phyloP scores from a whole-genome alignment of 2,797 vertebrate species.

The Microcaecilia unicolor region DNA sequence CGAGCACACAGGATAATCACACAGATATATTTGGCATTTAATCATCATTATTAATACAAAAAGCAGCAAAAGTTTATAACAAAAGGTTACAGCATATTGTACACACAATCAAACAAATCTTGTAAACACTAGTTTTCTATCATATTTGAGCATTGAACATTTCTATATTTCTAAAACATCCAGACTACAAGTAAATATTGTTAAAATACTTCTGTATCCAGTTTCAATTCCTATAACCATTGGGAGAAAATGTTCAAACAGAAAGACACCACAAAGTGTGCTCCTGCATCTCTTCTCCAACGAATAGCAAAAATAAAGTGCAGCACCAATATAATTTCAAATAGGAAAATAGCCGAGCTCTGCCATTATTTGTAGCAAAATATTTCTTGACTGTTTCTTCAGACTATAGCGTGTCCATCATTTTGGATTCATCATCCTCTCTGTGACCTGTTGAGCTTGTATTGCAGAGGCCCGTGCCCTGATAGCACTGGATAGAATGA shows the following conservation, averaged over 20 bases:
- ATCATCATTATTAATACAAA: conserved; percentile 27
- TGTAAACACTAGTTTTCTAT: conserved; percentile 63
- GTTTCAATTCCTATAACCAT: conserved; percentile 52
- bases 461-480: conserved; percentile 63
- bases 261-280: conserved; percentile 41
- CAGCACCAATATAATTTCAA: conserved; percentile 71
- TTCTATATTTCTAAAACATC: conserved; percentile 39
- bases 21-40: conserved; percentile 43
- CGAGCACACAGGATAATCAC: conserved; percentile 38
- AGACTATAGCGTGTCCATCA: conserved; percentile 87
- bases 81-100: conserved; percentile 48
- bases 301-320: conserved; percentile 84
- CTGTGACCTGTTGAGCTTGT: conserved; percentile 60
- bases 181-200: conserved; percentile 52
- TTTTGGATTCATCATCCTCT: conserved; percentile 84
- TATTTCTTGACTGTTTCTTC: conserved; percentile 43
- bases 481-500: conserved; percentile 57
- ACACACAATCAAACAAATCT: conserved; percentile 44
- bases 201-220: too few species aligned
- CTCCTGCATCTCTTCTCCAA: conserved; percentile 62
- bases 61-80: conserved; percentile 36
- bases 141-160: too few species aligned
- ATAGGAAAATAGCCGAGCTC: conserved; percentile 57
- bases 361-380: conserved; percentile 40
- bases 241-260: conserved; percentile 40